Percentiles rank a stretch among this genome's conserved stretches.
phyloP scores from a whole-genome alignment of 2,797 vertebrate species.

The Melanotaenia trifasciata region DNA sequence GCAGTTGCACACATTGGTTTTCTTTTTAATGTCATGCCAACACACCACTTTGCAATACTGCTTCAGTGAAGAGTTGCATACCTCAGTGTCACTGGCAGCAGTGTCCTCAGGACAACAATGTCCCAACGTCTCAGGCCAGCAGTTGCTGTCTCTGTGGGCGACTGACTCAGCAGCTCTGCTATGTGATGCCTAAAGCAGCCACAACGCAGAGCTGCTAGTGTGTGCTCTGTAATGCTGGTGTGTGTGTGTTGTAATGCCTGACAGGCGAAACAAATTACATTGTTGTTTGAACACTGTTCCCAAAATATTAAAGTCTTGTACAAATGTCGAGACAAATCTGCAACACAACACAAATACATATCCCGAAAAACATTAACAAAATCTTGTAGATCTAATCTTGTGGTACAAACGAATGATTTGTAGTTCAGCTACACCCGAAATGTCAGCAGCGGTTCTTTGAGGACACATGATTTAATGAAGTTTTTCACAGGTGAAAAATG shows the following conservation, averaged over 20 bases:
- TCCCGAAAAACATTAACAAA: no score
- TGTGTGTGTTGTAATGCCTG: neutral
- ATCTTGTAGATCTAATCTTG: no score
- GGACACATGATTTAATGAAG: no score
- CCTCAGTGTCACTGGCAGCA: slow-evolving; percentile 12
- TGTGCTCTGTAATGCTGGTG: neutral
- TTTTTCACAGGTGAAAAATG: no score
- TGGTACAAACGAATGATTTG: no score
- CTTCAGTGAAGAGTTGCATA: neutral
- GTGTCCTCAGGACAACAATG: slow-evolving; percentile 27
- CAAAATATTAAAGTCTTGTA: no score
- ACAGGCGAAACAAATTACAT: slow-evolving; percentile 2
- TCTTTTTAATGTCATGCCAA: neutral
- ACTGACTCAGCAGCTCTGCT: slow-evolving; percentile 11
- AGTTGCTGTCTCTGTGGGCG: slow-evolving; percentile 19
- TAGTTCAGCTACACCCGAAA: no score
- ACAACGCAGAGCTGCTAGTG: neutral
- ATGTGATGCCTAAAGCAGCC: slow-evolving; percentile 16
- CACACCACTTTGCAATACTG: neutral
- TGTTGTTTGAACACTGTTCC: neutral
- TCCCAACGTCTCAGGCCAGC: slow-evolving; percentile 25
- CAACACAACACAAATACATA: neutral
- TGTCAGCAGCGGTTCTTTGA: no score
- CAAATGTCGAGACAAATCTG: neutral
- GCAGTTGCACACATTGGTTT: neutral